These are phyloP conservation scores for Odontocolon sp. DNA, from an alignment of 2,888 invertebrate genomes.

Conservation along the genomic window DNA sequence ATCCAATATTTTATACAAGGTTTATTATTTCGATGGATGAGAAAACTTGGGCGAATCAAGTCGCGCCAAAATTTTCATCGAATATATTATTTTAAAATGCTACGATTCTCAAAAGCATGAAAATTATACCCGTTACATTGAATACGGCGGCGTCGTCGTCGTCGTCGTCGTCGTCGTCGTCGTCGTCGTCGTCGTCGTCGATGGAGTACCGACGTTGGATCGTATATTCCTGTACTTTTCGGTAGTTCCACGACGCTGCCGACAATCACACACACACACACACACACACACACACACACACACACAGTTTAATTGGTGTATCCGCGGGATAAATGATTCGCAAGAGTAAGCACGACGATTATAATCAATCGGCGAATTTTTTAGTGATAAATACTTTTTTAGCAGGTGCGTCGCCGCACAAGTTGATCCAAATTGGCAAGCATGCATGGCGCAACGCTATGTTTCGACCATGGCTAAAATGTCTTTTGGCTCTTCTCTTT, in stretches of 20 bases:
- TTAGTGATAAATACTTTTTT: not conserved
- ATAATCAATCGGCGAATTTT: not conserved
- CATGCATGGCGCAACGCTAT: slow-evolving; percentile 73
- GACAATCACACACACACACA: slow-evolving; percentile 41
- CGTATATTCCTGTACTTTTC: not conserved
- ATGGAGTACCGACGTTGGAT: not conserved
- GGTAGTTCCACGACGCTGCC: not conserved
- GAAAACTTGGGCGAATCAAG: too few species aligned
- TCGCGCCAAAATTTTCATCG: too few species aligned
- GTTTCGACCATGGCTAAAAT: slow-evolving; percentile 78
- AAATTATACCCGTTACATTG: too few species aligned
- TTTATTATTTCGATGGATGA: too few species aligned
- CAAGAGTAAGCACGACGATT: slow-evolving; percentile 22
- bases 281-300: too few species aligned
- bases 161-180: too few species aligned
- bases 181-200: too few species aligned
- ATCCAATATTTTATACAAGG: too few species aligned
- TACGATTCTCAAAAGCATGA: too few species aligned
- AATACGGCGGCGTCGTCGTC: too few species aligned
- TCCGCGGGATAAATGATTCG: slow-evolving; percentile 27
- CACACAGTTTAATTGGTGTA: too few species aligned
- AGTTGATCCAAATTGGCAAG: slow-evolving; percentile 69
- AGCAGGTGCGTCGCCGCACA: slow-evolving; percentile 42
- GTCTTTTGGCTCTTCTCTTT: slow-evolving; percentile 69
- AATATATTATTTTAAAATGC: too few species aligned